Conservation (phyloP, 2,888 invertebrate species). For the Pseudococcus jackbeardsleyi region DNA sequence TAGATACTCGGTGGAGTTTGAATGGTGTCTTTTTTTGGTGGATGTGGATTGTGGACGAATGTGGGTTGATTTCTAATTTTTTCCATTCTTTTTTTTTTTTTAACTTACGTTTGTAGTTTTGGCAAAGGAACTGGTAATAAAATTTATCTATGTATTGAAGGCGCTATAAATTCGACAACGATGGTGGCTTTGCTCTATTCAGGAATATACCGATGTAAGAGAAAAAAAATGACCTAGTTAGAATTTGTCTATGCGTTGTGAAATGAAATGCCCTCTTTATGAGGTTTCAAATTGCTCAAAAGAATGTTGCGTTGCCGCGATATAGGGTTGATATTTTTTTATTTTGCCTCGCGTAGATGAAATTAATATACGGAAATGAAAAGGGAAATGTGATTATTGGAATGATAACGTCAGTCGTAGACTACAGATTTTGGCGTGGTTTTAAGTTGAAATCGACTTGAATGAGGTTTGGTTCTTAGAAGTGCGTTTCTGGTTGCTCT, state of each 20-base stretch:
- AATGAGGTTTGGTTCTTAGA: no score
- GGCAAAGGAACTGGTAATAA: slow-evolving; percentile 40
- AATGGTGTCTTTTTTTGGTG: not conserved
- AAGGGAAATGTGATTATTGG: no score
- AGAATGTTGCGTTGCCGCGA: not conserved
- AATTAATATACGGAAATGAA: no score
- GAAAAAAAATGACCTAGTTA: slow-evolving; percentile 43
- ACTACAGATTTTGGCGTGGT: no score
- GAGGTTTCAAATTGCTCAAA: slow-evolving; percentile 11
- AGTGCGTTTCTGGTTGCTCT: no score
- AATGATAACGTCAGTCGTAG: no score
- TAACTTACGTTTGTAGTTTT: not conserved
- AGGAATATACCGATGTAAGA: not conserved
- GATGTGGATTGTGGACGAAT: no score
- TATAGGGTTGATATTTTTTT: no score
- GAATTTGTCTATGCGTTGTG: no score
- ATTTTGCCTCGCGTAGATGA: no score
- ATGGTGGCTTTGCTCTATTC: not conserved
- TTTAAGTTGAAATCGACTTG: no score
- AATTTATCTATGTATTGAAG: slow-evolving; percentile 25
- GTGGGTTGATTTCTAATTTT: slow-evolving; percentile 9
- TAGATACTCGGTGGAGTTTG: no score
- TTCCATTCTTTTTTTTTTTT: not conserved
- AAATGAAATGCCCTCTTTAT: slow-evolving; percentile 9
- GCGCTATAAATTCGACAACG: slow-evolving; percentile 41